Percentiles rank a stretch among this genome's conserved stretches.
Evolutionary conservation across 2,113 vertebrate species (phyloP).

Genomic region (Antechinus stuartii): DNA sequence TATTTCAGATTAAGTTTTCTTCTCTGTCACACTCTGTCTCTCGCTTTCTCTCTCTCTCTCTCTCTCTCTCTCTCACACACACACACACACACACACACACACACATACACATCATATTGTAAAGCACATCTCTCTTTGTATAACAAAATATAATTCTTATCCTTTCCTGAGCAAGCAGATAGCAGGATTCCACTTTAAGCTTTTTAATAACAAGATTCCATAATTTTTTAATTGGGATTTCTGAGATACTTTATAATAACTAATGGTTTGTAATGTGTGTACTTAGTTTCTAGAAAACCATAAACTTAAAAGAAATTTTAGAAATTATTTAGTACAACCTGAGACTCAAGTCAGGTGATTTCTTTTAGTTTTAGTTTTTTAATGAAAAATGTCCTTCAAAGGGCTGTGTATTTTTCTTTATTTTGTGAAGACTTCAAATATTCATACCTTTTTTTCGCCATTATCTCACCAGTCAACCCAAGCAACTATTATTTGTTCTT

Average conservation of each 20-base stretch:
- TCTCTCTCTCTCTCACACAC: no score
- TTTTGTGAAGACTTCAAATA: background rate
- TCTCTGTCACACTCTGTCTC: no score
- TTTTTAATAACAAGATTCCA: background rate
- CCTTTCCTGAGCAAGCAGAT: background rate
- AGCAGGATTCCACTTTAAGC: background rate
- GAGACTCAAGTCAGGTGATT: background rate
- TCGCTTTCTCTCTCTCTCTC: no score
- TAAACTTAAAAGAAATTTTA: background rate
- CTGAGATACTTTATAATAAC: conserved; percentile 11
- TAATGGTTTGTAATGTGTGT: background rate
- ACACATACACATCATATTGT: background rate
- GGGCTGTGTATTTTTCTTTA: conserved; percentile 40
- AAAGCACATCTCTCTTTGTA: conserved; percentile 23
- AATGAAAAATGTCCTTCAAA: background rate
- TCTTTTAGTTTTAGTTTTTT: conserved; percentile 4
- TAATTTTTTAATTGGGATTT: background rate
- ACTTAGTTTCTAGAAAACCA: background rate
- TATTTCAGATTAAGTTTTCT: background rate
- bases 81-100: no score
- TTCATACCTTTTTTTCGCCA: background rate
- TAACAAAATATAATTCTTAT: conserved; percentile 7
- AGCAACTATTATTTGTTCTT: conserved; percentile 18
- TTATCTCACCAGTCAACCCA: background rate
- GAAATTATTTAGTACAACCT: background rate